Percentiles rank a stretch among this genome's conserved stretches.
phyloP scores from a whole-genome alignment of 2,888 invertebrate species.

The Caenorhabditis sulstoni region DNA sequence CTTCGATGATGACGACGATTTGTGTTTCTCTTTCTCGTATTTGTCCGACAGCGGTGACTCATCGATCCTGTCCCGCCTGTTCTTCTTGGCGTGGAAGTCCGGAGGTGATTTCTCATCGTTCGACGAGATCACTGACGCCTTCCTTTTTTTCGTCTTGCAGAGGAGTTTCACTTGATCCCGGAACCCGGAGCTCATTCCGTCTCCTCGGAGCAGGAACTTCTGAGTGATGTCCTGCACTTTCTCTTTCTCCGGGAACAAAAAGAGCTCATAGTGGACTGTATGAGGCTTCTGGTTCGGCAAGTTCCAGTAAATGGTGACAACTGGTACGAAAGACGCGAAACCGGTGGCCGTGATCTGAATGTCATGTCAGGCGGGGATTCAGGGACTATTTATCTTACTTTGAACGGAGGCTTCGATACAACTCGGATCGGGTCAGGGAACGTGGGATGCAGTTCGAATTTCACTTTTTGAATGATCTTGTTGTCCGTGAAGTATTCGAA shows the following conservation, averaged over 20 bases:
- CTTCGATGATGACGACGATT: neutral
- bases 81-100: neutral
- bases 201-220: slow-evolving; percentile 23
- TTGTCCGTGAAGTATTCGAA: slow-evolving; percentile 48
- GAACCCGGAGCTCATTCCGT: slow-evolving; percentile 7
- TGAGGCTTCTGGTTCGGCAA: slow-evolving; percentile 42
- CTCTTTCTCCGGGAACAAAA: slow-evolving; percentile 11
- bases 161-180: slow-evolving; percentile 26
- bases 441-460: slow-evolving; percentile 44
- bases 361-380: neutral
- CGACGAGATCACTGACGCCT: slow-evolving; percentile 30
- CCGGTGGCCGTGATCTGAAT: slow-evolving; percentile 52
- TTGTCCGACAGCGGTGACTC: neutral
- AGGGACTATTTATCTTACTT: slow-evolving; percentile 10
- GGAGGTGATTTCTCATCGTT: slow-evolving; percentile 21
- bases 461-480: slow-evolving; percentile 54
- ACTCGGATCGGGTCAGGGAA: slow-evolving; percentile 34
- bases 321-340: slow-evolving; percentile 46
- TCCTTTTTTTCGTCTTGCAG: slow-evolving; percentile 25
- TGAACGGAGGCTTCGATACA: slow-evolving; percentile 46
- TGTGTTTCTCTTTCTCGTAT: slow-evolving; percentile 6
- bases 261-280: slow-evolving; percentile 42
- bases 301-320: slow-evolving; percentile 46
- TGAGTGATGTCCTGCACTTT: slow-evolving; percentile 28
- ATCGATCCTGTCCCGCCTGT: neutral